These are phyloP conservation scores for Nomada lathburiana DNA, from an alignment of 2,888 invertebrate species.

Conservation along the genomic window DNA sequence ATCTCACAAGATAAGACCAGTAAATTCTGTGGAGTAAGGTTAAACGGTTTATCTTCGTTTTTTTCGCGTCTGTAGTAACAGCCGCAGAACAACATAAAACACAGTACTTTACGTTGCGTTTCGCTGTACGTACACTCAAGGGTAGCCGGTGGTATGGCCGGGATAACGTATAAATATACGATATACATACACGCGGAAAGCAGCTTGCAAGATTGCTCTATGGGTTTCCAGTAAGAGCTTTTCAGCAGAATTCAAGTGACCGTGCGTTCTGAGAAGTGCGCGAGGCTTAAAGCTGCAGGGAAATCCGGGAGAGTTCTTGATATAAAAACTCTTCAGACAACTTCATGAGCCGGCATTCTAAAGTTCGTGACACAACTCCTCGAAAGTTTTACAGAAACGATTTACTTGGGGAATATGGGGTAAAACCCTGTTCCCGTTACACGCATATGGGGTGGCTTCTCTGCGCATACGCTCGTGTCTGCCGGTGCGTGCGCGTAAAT, in stretches of 20 bases:
- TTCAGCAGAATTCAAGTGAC: constrained; percentile 61
- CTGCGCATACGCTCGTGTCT: too few relatives aligned
- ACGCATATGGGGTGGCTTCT: too few relatives aligned
- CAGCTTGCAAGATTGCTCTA: constrained; percentile 49
- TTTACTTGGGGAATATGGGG: constrained; percentile 64
- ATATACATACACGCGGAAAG: constrained; percentile 34
- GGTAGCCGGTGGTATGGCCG: constrained; percentile 7
- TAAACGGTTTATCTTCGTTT: too few relatives aligned
- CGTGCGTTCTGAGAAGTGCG: constrained; percentile 52
- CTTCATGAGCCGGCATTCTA: constrained; percentile 66
- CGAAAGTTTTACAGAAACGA: constrained; percentile 69
- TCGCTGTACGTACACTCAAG: background rate
- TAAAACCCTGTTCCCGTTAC: constrained; percentile 14
- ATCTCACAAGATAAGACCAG: too few relatives aligned
- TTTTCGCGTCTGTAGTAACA: too few relatives aligned
- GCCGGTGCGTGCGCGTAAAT: background rate
- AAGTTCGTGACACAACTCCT: constrained; percentile 67
- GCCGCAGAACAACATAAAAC: background rate
- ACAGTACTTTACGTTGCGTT: background rate
- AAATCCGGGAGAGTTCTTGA: constrained; percentile 67
- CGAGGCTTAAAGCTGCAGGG: constrained; percentile 56
- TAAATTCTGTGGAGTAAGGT: too few relatives aligned
- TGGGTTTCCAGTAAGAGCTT: constrained; percentile 64
- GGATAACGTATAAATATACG: constrained; percentile 36
- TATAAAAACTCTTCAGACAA: constrained; percentile 70